Conservation (phyloP, 2,797 vertebrate genomes). For the Tapirus indicus region DNA sequence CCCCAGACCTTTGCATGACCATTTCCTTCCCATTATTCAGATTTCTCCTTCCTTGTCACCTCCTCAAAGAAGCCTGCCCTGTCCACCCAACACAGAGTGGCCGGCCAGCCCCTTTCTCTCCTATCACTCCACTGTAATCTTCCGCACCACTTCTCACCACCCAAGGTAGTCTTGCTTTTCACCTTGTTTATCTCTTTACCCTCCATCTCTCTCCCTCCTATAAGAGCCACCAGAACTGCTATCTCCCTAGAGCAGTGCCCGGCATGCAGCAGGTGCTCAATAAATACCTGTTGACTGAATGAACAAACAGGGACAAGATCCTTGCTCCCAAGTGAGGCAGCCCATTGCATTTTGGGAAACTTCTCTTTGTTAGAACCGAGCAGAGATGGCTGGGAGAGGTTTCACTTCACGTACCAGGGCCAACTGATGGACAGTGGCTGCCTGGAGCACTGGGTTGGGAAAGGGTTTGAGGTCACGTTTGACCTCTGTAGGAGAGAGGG, state of each 20-base stretch:
- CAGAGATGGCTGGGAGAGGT: neutral
- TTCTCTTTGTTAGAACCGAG: neutral
- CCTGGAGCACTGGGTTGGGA: neutral
- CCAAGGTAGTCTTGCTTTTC: neutral
- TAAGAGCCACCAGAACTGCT: neutral
- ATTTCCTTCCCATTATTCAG: neutral
- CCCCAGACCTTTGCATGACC: neutral
- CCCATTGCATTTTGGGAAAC: neutral
- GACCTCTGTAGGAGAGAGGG: neutral
- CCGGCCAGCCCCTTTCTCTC: neutral
- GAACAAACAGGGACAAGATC: neutral
- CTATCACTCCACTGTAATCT: rapidly evolving
- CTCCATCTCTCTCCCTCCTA: neutral
- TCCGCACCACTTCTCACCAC: neutral
- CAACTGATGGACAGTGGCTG: neutral
- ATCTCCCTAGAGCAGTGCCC: neutral
- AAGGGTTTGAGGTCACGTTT: neutral
- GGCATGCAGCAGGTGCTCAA: neutral
- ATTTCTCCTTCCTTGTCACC: neutral
- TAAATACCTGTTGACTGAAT: neutral
- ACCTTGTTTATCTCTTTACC: neutral
- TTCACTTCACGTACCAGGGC: neutral
- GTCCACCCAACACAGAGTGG: too few relatives aligned
- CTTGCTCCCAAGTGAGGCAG: neutral
- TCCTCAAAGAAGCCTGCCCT: neutral